Conservation (phyloP, 1,140 invertebrate species). For the Leptopilina clavipes region DNA sequence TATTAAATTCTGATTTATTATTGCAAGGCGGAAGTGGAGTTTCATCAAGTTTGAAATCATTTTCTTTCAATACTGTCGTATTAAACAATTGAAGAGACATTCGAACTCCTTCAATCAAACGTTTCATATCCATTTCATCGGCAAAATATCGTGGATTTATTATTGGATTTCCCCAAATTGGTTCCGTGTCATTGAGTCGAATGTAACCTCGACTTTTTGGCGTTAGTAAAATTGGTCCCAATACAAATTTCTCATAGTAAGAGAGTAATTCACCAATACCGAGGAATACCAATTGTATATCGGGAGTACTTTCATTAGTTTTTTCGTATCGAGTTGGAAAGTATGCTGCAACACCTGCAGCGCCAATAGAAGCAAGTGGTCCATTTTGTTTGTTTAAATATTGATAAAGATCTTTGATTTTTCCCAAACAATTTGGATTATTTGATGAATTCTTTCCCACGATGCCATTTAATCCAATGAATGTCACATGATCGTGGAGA, state of each 20-base stretch:
- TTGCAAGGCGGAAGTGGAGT: slow-evolving; percentile 61
- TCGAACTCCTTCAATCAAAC: neutral
- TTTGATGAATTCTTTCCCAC: neutral
- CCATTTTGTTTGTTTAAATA: neutral
- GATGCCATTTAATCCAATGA: neutral
- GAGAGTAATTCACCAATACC: slow-evolving; percentile 29
- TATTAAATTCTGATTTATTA: slow-evolving; percentile 67
- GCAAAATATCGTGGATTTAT: neutral
- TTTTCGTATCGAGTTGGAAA: neutral
- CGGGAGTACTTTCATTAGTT: neutral
- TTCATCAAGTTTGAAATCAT: slow-evolving; percentile 54
- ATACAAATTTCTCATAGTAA: slow-evolving; percentile 48
- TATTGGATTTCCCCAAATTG: neutral
- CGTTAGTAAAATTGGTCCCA: neutral
- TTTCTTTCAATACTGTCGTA: slow-evolving; percentile 48
- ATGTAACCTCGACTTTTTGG: neutral
- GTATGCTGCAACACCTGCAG: neutral
- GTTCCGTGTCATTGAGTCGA: neutral
- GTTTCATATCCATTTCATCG: neutral
- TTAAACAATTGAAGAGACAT: neutral
- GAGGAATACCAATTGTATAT: slow-evolving; percentile 1
- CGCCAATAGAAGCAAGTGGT: neutral
- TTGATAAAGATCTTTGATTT: neutral
- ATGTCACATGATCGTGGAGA: neutral
- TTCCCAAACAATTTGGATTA: neutral